Evolutionary conservation across 2,113 vertebrate species (phyloP), one percentile per base, ranked within the genome.

Genomic region (Urocitellus parryii): DNA sequence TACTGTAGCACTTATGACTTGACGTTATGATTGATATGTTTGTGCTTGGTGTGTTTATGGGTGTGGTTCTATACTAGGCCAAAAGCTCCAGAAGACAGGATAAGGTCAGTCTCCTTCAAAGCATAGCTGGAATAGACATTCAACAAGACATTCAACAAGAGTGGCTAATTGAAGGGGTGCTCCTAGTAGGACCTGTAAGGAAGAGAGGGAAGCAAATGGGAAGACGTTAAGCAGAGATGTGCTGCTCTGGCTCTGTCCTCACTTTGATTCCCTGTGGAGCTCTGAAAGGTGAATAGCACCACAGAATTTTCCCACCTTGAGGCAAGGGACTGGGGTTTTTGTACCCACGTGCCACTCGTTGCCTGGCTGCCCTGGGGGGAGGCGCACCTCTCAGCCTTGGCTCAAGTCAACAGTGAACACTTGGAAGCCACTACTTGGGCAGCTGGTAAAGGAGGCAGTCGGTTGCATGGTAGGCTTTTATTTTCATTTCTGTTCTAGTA

Each of bases 401-500:
- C 51, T 77, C 25, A 85, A 25, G 1, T 25, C 72, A 45, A 29
- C 56, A 18, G 14, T 42, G 18, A 51, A 29, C 24, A 14, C 80
- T 95, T 92, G 92, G 95, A 87, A 93, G 45, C 16, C 42, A 32
- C 18, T 45, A 20, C 14, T 51, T 1, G n/a, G 77, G 82, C 48
- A 86, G 27, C 77, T 63, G 80, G 32, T 56, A 8, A 16, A 24
- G 51, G 10, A 34, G 1, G 65, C 48, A 12, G 13, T 77, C 25
- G 37, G 14, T 48, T 88, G 78, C 29, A 14, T 22, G 63, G 37
- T 67, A n/a, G 79, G 39, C 89, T 94, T 94, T 92, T 56, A 76
- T 90, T 96, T 91, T 73, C 74, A 91, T 61, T 53, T 92, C 74
- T 51, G 32, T 70, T 78, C 80, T 78, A 32, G 39, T 80, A 67